phyloP scores from a whole-genome alignment of 2,113 vertebrate genomes.

The Microcebus ravelobensis region DNA sequence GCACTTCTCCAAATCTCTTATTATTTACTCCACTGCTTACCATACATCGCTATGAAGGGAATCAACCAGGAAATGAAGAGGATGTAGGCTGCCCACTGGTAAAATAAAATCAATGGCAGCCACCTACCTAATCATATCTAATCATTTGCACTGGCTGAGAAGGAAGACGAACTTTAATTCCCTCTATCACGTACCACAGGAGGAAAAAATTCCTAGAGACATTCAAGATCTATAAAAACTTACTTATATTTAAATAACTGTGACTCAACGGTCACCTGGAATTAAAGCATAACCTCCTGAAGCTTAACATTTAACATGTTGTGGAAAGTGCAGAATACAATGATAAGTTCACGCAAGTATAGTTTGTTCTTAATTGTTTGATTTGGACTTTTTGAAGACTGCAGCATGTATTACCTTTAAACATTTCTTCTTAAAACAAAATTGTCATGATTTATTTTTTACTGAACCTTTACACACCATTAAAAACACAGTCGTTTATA shows the following conservation, averaged over 20 bases:
- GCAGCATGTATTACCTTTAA: constrained; percentile 49
- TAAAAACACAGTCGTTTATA: constrained; percentile 72
- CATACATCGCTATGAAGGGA: not conserved
- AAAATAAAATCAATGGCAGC: not conserved
- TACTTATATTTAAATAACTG: constrained; percentile 77
- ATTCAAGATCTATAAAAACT: constrained; percentile 63
- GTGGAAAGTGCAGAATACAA: constrained; percentile 66
- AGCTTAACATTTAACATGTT: constrained; percentile 66
- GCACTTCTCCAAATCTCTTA: not conserved
- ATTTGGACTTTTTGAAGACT: constrained; percentile 73
- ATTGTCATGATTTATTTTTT: constrained; percentile 63
- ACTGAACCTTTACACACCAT: constrained; percentile 45
- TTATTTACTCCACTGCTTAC: not conserved
- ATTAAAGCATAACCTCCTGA: constrained; percentile 69
- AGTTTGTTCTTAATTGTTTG: constrained; percentile 75
- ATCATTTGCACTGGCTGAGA: not conserved
- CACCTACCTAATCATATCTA: not conserved
- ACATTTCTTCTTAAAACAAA: constrained; percentile 79
- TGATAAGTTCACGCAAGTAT: constrained; percentile 71
- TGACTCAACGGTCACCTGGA: constrained; percentile 55
- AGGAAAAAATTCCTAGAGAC: constrained; percentile 63
- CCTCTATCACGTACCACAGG: constrained; percentile 59
- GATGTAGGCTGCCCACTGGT: not conserved
- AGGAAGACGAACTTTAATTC: constrained; percentile 24
- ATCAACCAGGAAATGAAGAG: not conserved